A percentile compares a stretch with the other conserved stretches of the same genome.
Conservation (phyloP, 1,140 invertebrate species). For the Medauroidea extradentata region DNA sequence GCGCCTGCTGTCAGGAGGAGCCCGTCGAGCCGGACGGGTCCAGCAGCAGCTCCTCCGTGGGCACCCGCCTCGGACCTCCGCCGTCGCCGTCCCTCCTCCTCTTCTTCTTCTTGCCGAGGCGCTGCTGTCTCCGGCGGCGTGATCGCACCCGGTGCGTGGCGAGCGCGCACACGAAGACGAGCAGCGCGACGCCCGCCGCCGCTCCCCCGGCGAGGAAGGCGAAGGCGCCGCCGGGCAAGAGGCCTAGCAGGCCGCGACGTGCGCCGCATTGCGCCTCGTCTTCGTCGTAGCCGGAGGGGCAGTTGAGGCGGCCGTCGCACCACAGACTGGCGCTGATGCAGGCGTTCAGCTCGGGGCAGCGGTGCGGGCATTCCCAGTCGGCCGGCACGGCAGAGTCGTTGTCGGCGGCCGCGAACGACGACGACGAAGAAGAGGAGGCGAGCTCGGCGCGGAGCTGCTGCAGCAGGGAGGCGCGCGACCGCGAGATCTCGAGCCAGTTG, state of each 20-base stretch:
- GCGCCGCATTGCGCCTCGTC: conserved; percentile 64
- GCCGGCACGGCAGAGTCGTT: conserved; percentile 21
- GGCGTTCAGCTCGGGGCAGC: conserved; percentile 83
- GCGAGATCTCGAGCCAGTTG: conserved; percentile 67
- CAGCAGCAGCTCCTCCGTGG: conserved; percentile 54
- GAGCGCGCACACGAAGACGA: conserved; percentile 49
- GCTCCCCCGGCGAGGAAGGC: conserved; percentile 51
- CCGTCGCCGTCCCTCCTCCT: conserved; percentile 43
- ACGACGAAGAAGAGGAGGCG: conserved; percentile 27
- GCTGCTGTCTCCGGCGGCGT: conserved; percentile 34
- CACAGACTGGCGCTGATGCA: conserved; percentile 80
- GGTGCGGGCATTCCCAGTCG: conserved; percentile 59
- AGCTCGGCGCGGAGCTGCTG: conserved; percentile 49
- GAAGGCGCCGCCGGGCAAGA: conserved; percentile 46
- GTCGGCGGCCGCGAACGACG: background rate
- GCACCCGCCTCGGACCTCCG: conserved; percentile 35
- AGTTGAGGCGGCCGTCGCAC: conserved; percentile 82
- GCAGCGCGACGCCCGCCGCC: conserved; percentile 49
- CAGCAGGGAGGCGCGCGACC: conserved; percentile 57
- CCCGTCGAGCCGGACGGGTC: conserved; percentile 44
- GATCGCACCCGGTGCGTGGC: conserved; percentile 36
- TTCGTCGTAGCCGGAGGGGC: conserved; percentile 81
- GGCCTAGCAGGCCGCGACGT: conserved; percentile 44
- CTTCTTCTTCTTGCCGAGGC: conserved; percentile 52
- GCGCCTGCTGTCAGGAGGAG: conserved; percentile 75